These are phyloP conservation scores for Boulengeromyrus knoepffleri DNA, from an alignment of 2,113 vertebrate genomes.

Conservation along the genomic window DNA sequence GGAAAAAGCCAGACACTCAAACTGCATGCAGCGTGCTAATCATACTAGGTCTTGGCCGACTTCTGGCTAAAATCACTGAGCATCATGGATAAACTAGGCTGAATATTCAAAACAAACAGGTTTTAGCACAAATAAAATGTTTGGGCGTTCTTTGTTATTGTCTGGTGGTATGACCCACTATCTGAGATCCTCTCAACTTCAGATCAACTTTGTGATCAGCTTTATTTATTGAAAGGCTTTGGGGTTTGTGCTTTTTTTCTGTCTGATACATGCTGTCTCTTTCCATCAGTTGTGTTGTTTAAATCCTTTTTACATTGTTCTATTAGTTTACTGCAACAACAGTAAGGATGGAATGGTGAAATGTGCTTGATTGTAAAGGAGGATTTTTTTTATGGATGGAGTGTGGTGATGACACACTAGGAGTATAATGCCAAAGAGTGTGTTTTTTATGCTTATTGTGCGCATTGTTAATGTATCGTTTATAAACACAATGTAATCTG, in stretches of 20 bases:
- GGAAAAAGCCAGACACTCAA: background rate
- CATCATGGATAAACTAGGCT: background rate
- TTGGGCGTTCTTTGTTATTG: background rate
- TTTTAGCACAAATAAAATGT: background rate
- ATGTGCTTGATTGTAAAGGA: constrained; percentile 9
- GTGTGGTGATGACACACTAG: constrained; percentile 27
- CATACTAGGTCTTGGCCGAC: background rate
- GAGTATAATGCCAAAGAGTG: constrained; percentile 58
- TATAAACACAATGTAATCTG: constrained; percentile 29
- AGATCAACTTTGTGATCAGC: background rate
- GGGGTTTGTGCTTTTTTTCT: background rate
- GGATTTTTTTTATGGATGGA: constrained; percentile 8
- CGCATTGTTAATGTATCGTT: constrained; percentile 23
- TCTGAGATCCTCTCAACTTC: background rate
- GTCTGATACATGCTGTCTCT: background rate
- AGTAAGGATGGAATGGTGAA: constrained; percentile 7
- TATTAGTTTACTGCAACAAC: constrained; percentile 23
- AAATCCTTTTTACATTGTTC: background rate
- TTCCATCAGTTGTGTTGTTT: background rate
- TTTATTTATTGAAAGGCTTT: background rate
- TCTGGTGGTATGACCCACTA: background rate
- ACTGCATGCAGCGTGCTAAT: background rate
- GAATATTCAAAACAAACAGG: background rate
- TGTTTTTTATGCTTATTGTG: constrained; percentile 28
- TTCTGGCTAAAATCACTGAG: background rate